Base-by-base conservation (phyloP, 2,113 vertebrate species). In the Pollachius pollachius region DNA sequence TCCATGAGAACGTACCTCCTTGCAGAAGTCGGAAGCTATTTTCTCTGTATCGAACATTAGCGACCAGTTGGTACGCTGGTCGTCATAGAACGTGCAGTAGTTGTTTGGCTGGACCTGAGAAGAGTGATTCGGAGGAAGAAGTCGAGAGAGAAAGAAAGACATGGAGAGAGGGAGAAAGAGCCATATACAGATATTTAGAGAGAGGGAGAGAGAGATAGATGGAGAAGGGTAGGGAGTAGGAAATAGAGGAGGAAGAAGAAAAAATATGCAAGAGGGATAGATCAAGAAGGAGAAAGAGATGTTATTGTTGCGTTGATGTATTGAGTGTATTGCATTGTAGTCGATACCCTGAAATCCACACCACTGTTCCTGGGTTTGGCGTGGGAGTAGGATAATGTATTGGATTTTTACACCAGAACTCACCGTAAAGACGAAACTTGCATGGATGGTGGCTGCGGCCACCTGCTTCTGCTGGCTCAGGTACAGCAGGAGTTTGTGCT, bases 1-100 rank as follows among this genome's bases (percentile, higher is more conserved):
- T 2, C 41, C 41, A 48, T 48, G 41, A 48, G 9, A 48, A 9
- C 41, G 41, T 85, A 97, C 97, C 96, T 99, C 94, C 75, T 94
- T 98, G 78, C 92, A 93, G 85, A 99, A 99, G 73, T 96, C 95
- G 63, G 85, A 69, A 0, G 94, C 91, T 4, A 89, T 84, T 62
- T 95, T 95, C 69, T 98, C 96, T 0, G 94, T 94, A 62, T 98
- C 96, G 85, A 99, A 99, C 95, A 98, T 96, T 71, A 99, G 85
- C 7, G 96, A 99, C 97, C 97, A 99, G 88, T 96, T 99, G 82
- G 97, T 97, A 59, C 95, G 93, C 88, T 96, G 95, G 72, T 99
- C 97, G 68, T 99, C 97, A 17, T 99, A 98, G 82, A 99, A 99
- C 0, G 95, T 95, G 73, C 93, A 94, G 75, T 98, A 99, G 81